Evolutionary conservation across 2,113 vertebrate genomes (phyloP), one percentile per base, ranked within the genome.

Genomic region (Cephalopholis sonnerati): DNA sequence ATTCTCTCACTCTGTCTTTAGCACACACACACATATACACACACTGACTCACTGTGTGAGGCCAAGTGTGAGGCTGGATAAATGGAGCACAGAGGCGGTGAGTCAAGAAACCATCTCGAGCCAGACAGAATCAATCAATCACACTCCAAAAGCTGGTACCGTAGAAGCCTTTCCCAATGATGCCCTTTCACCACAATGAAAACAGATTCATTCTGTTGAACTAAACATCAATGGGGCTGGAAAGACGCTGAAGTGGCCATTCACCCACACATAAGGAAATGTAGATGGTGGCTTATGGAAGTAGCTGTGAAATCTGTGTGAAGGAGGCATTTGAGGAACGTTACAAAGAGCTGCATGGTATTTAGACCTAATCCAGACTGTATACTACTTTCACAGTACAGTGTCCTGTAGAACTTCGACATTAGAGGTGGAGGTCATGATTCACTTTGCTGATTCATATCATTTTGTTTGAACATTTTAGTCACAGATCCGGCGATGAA

Each of bases 51-150:
- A 72, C 25, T 0, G 22, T 44, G 29, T 13, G 68, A 62, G 64
- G 77, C 73, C 48, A 50, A 68, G 53, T 20, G 18, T 29, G 77
- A 65, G 74, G 57, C 59, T 2, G 63, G 69, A 79, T 79, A 68
- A 91, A 92, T 79, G 66, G 67, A 84, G 78, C 72, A 44, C 79
- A 81, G 74, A 84, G 79, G 85, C 36, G 62, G 82, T 80, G 84
- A 93, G 87, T 92, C 65, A 84, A 87, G 65, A 65, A 69, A 65
- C 46, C 51, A 54, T 81, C 3, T 41, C 20, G 50, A 79, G 67
- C 55, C 83, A 90, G 86, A 83, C 85, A 25, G 78, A 74, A 73
- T 44, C n/a, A 69, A 90, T 92, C 82, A 88, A 3, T 89, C 84
- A 85, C 87, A 71, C 74, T 66, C 59, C 68, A 61, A 61, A 74